Percentiles rank a stretch among this genome's conserved stretches.
Evolutionary conservation across 2,888 invertebrate species (phyloP).

Genomic region (Junonia oenone): DNA sequence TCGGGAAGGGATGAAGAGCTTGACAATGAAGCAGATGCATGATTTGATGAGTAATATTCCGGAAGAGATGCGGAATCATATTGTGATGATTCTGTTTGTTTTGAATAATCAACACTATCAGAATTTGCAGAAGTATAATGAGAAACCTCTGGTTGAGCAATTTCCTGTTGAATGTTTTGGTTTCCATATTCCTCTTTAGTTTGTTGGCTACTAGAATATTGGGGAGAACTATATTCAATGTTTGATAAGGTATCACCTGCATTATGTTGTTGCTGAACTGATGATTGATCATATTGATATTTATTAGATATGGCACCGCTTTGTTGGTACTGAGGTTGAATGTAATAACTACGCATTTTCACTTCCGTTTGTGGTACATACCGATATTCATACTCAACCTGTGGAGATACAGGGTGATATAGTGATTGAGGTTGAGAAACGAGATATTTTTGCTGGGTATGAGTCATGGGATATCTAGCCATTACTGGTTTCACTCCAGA

Average conservation of each 20-base stretch:
- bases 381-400: slow-evolving; percentile 58
- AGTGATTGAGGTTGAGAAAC: slow-evolving; percentile 47
- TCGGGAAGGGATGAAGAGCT: too few species aligned
- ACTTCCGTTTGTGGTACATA: slow-evolving; percentile 48
- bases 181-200: slow-evolving; percentile 36
- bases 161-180: slow-evolving; percentile 28
- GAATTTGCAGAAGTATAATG: slow-evolving; percentile 37
- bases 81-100: slow-evolving; percentile 30
- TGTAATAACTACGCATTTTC: slow-evolving; percentile 49
- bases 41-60: too few species aligned
- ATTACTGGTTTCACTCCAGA: slow-evolving; percentile 72
- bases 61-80: slow-evolving; percentile 32
- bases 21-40: too few species aligned
- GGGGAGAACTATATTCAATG: slow-evolving; percentile 42
- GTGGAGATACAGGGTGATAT: slow-evolving; percentile 52
- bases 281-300: slow-evolving; percentile 31
- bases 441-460: slow-evolving; percentile 49
- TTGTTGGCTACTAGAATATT: slow-evolving; percentile 40
- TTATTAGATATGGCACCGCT: slow-evolving; percentile 30
- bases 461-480: slow-evolving; percentile 64
- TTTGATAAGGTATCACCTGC: slow-evolving; percentile 30
- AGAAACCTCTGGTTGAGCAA: slow-evolving; percentile 31
- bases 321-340: slow-evolving; percentile 52
- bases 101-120: slow-evolving; percentile 23
- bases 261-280: slow-evolving; percentile 30